Base-by-base conservation (phyloP, 2,113 vertebrate genomes). In the Crotalus tigris region DNA sequence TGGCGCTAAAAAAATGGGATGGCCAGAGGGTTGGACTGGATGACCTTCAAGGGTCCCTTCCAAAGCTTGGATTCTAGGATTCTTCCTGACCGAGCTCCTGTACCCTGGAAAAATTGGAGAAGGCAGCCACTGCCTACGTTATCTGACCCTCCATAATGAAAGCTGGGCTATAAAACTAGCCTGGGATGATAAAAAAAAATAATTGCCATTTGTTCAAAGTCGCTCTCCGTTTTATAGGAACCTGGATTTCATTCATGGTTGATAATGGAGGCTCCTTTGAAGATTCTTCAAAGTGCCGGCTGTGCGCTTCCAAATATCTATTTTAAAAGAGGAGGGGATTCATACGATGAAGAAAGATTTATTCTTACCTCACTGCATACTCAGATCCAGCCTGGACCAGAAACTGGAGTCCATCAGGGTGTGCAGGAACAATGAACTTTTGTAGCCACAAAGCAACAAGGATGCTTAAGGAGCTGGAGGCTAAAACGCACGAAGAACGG, bases 291-390 rank as follows among this genome's bases (percentile, higher is more conserved):
- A 89, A 87, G 46, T 97, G 90, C 90, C 55, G 3, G 0, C 55
- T 87, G 90, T 81, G 91, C 51, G 54, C 55, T 11, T 61, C 91
- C 21, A 90, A 92, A 92, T 92, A 57, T n/a, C 85, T 96, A 94
- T 94, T 95, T 91, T 89, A 94, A 94, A 92, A 94, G 95, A 96
- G 94, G 95, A 96, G 92, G 96, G 13, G 15, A 39, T 39, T 39
- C 33, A 7, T 19, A 8, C 6, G 6, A 81, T 96, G 95, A 96
- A 93, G 89, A 85, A 58, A 89, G 94, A 51, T 95, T 93, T 61
- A 53, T 93, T 92, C 61, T 89, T 64, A 90, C 94, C 94, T 92
- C 61, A 81, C 95, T 93, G 85, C n/a, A 92, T 85, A 91, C 92
- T 94, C 93, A 95, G 91, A 96, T 87, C 69, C 94, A 92, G 94